These are phyloP conservation scores for Sebastes diploproa DNA, from an alignment of 2,797 vertebrate genomes.

Conservation along the genomic window DNA sequence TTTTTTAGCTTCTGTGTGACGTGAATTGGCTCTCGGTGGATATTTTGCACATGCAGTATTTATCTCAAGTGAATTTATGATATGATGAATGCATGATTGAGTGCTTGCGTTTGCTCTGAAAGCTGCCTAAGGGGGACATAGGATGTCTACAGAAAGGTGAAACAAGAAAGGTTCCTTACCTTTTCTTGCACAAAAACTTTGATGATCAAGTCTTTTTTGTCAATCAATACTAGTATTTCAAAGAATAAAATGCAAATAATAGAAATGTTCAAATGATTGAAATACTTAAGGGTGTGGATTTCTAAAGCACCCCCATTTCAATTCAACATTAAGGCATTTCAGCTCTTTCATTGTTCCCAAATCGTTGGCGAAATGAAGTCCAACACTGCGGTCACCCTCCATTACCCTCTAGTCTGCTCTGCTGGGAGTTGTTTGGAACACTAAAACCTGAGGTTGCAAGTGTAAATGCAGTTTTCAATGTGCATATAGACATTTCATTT, in stretches of 20 bases:
- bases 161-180: neutral
- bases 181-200: neutral
- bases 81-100: neutral
- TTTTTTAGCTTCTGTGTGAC: neutral
- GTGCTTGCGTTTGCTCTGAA: neutral
- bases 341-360: constrained; percentile 46
- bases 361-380: constrained; percentile 47
- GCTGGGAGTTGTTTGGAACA: constrained; percentile 44
- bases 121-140: neutral
- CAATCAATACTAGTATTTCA: neutral
- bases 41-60: neutral
- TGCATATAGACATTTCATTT: constrained; percentile 44
- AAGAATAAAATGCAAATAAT: neutral
- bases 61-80: constrained; percentile 14
- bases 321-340: constrained; percentile 29
- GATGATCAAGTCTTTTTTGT: neutral
- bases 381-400: constrained; percentile 47
- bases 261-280: neutral
- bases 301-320: constrained; percentile 16
- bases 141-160: neutral
- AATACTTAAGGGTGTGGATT: constrained; percentile 12
- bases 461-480: constrained; percentile 32
- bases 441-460: constrained; percentile 31
- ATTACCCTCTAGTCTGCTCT: constrained; percentile 50
- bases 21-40: neutral